Percentiles rank a stretch among this genome's conserved stretches.
Conservation (phyloP, 2,888 invertebrate genomes). For the Leptopterna dolabrata region DNA sequence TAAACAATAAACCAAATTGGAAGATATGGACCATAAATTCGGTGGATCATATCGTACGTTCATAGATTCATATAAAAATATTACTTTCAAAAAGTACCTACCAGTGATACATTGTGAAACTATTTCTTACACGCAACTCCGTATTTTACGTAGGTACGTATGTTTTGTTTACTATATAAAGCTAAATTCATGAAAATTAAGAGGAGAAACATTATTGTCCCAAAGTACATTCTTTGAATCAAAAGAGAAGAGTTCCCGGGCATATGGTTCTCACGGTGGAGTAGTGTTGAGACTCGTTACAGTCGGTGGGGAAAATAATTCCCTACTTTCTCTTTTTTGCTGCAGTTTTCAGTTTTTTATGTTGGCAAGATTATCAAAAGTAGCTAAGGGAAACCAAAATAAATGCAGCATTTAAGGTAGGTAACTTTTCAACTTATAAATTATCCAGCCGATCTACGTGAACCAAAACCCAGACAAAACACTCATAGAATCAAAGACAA, state of each 20-base stretch:
- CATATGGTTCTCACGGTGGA: too few relatives aligned
- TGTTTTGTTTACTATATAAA: neutral
- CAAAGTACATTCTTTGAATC: slow-evolving; percentile 21
- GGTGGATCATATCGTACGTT: neutral
- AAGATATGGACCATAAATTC: neutral
- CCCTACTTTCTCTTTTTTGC: neutral
- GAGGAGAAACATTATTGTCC: slow-evolving; percentile 43
- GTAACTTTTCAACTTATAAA: too few relatives aligned
- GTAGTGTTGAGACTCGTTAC: too few relatives aligned
- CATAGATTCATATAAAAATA: slow-evolving; percentile 3
- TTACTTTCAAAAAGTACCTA: neutral
- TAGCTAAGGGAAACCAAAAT: too few relatives aligned
- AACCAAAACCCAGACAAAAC: too few relatives aligned
- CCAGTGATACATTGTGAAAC: neutral
- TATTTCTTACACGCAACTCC: neutral
- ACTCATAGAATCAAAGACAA: too few relatives aligned
- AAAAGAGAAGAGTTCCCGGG: neutral
- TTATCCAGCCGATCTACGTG: too few relatives aligned
- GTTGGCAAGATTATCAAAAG: too few relatives aligned
- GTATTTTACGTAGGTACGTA: neutral
- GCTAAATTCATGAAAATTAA: neutral
- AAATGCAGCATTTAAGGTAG: too few relatives aligned
- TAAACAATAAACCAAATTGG: neutral
- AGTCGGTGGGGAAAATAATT: too few relatives aligned
- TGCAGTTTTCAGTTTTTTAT: too few relatives aligned